phyloP scores from a whole-genome alignment of 1,140 invertebrate species.

The Phortica variegata region DNA sequence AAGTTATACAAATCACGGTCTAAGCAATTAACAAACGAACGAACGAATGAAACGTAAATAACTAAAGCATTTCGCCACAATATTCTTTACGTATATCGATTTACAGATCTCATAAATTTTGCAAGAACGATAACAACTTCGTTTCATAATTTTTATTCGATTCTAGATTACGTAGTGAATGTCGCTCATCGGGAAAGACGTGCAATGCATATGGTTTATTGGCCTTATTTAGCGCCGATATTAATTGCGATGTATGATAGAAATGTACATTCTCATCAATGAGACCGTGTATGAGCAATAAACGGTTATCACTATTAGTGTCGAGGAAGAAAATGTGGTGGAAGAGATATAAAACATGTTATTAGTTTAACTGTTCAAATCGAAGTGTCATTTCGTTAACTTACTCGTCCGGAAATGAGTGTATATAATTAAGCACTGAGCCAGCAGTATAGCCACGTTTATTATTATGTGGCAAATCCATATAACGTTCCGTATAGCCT shows the following conservation, averaged over 20 bases:
- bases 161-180: constrained; percentile 88
- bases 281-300: constrained; percentile 96
- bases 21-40: no score
- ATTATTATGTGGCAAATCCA: constrained; percentile 88
- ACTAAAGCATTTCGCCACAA: no score
- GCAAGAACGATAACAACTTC: constrained; percentile 86
- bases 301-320: constrained; percentile 75
- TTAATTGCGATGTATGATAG: constrained; percentile 88
- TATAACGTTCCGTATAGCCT: constrained; percentile 96
- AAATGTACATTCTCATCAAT: constrained; percentile 99
- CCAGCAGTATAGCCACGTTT: constrained; percentile 75
- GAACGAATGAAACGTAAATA: no score
- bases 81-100: no score
- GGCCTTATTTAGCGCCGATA: constrained; percentile 84
- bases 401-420: constrained; percentile 88
- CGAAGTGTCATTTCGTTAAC: constrained; percentile 23
- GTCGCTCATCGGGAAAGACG: constrained; percentile 93
- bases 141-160: constrained; percentile 96
- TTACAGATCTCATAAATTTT: constrained; percentile 72
- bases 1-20: no score
- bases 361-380: not conserved
- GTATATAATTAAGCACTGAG: constrained; percentile 75
- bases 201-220: constrained; percentile 91
- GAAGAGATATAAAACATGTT: not conserved
- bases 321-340: not conserved